Evolutionary conservation across 2,797 vertebrate genomes (phyloP), one percentile per base, ranked within the genome.

Genomic region (Poeciliopsis turneri): DNA sequence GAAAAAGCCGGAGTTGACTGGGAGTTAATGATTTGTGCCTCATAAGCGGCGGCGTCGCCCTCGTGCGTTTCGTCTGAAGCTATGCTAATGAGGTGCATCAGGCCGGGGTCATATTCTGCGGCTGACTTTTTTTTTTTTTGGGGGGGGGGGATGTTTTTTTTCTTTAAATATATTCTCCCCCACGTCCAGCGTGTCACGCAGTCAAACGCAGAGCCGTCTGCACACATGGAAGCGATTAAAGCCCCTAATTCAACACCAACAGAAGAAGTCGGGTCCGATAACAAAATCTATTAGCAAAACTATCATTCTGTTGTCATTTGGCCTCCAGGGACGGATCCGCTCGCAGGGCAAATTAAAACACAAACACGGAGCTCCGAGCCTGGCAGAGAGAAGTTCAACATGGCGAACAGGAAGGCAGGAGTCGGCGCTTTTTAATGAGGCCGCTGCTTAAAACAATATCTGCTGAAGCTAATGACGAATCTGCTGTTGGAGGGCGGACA

Each of bases 261-360:
- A 93, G 84, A 86, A 93, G 88, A 93, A 93, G 88, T 84, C 85
- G 86, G 88, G 82, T 94, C 91, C 92, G 91, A 94, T 94, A 90
- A 93, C 91, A 90, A 94, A 94, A 93, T 95, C 93, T 91, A 94
- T 95, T 93, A 94, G 92, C 74, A 86, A 90, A 93, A 87, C 90
- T 92, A 92, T 92, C 92, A 93, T 90, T 93, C 88, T 93, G 90
- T 90, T 94, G 93, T 92, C 90, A 87, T 93, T 91, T 74, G 76
- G 87, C 87, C 91, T 89, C 80, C 6, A 23, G 90, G 89, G 92
- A 88, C 61, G 84, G 72, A 79, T 79, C 76, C 16, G 88, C 85
- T 89, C 82, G 72, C 66, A 0, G 74, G 89, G 88, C 74, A 84
- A 85, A 90, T 87, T 82, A 76, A 90, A 90, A 83, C 80, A 82